Evolutionary conservation across 2,888 invertebrate species (phyloP), one percentile per base, ranked within the genome.

Genomic region (Maniola hyperantus): DNA sequence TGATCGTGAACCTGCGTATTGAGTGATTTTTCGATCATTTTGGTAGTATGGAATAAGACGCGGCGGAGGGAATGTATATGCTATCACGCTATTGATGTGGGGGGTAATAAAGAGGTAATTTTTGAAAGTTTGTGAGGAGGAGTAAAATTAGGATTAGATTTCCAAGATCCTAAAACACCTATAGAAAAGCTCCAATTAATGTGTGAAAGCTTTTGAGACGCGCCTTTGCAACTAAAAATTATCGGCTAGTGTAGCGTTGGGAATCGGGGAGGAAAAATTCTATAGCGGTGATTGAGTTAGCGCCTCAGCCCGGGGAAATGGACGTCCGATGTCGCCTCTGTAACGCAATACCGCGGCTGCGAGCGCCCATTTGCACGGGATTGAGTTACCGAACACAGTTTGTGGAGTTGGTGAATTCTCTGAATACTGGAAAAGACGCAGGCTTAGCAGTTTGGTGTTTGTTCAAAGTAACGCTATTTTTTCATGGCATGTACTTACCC

Each of bases 281-380:
- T 77, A 78, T 76, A 73, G 79, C 76, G 74, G 80, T 88, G 88
- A 91, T 90, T 88, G 85, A 87, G 88, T 90, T 90, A 89, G 82
- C 84, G 81, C 83, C 79, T 77, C 76, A 76, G 78, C 74, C 74
- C 73, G 69, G 74, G 82, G 80, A 84, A 86, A 88, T 87, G 86
- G 88, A 82, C 80, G 83, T 81, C 80, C 83, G 80, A 78, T 84
- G 85, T 85, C 87, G 82, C 77, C 81, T 79, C 77, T 83, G 88
- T 85, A 88, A 90, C 83, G 81, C 82, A 81, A 88, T 85, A 85
- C 84, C 81, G 81, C 75, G 78, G 73, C 78, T 72, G 70, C 74
- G 77, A 75, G 74, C 77, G 74, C 76, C 83, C 86, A 88, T 89
- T 89, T 85, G 79, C 75, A 71, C 76, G 71, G 79, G 81, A 84